A percentile compares a stretch with the other conserved stretches of the same genome.
Conservation (phyloP, 2,797 vertebrate species). For the Cygnus olor region DNA sequence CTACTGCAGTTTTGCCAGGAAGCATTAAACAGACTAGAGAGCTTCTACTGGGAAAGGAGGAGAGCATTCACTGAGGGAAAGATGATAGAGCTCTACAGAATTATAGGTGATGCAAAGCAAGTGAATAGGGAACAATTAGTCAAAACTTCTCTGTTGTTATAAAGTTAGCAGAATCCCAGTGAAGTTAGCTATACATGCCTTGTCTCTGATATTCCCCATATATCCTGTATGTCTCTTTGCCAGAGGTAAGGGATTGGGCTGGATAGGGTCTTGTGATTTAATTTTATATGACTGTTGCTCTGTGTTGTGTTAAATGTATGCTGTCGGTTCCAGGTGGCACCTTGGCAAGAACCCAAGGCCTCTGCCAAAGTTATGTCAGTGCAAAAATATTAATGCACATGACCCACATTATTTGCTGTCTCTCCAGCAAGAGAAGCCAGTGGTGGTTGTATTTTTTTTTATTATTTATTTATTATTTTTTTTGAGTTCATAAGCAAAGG, state of each 20-base stretch:
- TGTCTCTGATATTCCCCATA: background rate
- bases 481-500: constrained; percentile 2
- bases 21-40: background rate
- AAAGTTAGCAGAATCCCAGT: background rate
- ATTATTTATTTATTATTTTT: background rate
- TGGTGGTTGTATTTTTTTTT: background rate
- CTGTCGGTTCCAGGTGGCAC: constrained; percentile 62
- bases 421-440: constrained; percentile 37
- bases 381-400: constrained; percentile 54
- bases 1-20: background rate
- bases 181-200: background rate
- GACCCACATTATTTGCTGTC: constrained; percentile 18
- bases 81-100: background rate
- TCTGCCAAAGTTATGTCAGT: constrained; percentile 54
- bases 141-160: background rate
- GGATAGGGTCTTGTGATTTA: constrained; percentile 33
- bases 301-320: constrained; percentile 48
- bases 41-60: background rate
- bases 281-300: constrained; percentile 51
- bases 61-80: background rate
- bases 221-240: background rate
- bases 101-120: background rate
- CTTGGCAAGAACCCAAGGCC: constrained; percentile 46
- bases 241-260: background rate
- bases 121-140: background rate